phyloP scores from a whole-genome alignment of 1,140 invertebrate species.

The Mercenaria mercenaria region DNA sequence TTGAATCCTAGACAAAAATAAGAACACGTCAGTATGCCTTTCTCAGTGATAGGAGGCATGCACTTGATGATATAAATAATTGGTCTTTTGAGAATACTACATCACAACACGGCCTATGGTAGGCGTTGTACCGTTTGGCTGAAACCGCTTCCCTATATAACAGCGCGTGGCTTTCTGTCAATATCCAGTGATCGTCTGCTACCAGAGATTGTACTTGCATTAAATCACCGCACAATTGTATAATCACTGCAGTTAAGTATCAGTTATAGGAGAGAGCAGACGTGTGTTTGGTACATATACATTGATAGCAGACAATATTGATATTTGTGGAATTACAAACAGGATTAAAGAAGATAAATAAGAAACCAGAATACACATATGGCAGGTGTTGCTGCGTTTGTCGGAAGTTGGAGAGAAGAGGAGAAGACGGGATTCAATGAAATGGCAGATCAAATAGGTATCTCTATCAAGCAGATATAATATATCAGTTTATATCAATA shows the following conservation, averaged over 20 bases:
- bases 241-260: background rate
- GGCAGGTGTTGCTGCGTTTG: slow-evolving; percentile 32
- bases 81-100: too few relatives aligned
- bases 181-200: background rate
- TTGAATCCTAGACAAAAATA: too few relatives aligned
- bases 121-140: background rate
- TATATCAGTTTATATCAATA: too few relatives aligned
- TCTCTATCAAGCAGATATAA: too few relatives aligned
- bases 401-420: slow-evolving; percentile 59
- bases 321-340: background rate
- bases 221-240: background rate
- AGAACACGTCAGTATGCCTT: too few relatives aligned
- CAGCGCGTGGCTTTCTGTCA: background rate
- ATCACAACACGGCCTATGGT: background rate
- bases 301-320: background rate
- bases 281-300: too few relatives aligned
- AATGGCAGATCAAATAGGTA: slow-evolving; percentile 59
- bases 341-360: background rate
- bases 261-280: background rate
- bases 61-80: too few relatives aligned
- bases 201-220: background rate
- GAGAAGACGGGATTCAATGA: slow-evolving; percentile 43
- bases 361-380: slow-evolving; percentile 6
- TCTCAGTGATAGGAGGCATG: too few relatives aligned
- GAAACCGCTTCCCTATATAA: background rate